Evolutionary conservation across 1,140 invertebrate species (phyloP).

Genomic region (Coenobita brevimanus): DNA sequence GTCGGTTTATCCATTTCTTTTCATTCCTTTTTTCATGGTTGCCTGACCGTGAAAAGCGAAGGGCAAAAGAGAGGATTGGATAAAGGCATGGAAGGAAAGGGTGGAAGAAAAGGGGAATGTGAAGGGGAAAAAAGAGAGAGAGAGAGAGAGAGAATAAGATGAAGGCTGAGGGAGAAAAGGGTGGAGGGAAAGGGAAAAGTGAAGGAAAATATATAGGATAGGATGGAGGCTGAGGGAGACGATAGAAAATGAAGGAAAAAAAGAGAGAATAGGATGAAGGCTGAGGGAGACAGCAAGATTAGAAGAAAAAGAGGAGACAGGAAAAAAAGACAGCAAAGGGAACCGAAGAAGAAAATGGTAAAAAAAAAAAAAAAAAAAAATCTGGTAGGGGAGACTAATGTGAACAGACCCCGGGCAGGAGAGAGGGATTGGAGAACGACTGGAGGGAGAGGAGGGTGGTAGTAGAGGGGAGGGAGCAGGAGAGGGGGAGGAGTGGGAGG

Average conservation of each 20-base stretch:
- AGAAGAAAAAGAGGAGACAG: not conserved
- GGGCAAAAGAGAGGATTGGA: not conserved
- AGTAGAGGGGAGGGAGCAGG: no score
- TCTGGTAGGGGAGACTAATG: no score
- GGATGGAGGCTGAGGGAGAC: not conserved
- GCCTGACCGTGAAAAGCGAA: not conserved
- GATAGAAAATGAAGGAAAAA: not conserved
- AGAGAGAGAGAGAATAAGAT: not conserved
- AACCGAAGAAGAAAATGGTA: no score
- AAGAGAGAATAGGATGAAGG: not conserved
- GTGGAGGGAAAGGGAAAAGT: not conserved
- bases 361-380: no score
- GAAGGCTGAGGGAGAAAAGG: no score
- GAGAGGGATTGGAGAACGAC: no score
- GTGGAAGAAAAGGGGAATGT: not conserved
- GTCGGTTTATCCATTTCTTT: no score
- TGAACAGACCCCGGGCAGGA: no score
- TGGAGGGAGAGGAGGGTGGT: no score
- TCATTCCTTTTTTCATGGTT: not conserved
- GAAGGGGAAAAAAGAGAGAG: not conserved
- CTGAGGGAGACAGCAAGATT: not conserved
- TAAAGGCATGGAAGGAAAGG: not conserved
- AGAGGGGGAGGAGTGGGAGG: no score
- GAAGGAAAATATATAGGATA: not conserved
- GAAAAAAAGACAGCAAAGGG: no score